Conservation (phyloP, 2,888 invertebrate species). For the Drosophila trichaetosa region DNA sequence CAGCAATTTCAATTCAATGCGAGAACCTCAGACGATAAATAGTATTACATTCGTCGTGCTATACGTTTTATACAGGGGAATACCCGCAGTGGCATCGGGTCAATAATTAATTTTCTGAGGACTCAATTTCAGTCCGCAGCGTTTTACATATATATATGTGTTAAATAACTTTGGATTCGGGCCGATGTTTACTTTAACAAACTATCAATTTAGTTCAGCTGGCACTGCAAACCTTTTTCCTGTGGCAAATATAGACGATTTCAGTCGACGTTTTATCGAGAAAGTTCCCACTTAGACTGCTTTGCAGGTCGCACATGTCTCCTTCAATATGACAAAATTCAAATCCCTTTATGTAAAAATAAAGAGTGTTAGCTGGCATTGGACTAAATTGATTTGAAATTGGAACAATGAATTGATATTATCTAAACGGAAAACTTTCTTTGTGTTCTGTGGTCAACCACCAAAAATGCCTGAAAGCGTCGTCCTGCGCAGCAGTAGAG, state of each 20-base stretch:
- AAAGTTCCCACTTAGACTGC: background rate
- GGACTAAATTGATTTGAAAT: slow-evolving; percentile 26
- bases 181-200: background rate
- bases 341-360: background rate
- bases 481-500: slow-evolving; percentile 1
- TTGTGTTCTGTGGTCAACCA: slow-evolving; percentile 30
- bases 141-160: background rate
- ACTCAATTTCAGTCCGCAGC: background rate
- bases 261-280: background rate
- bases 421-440: slow-evolving; percentile 35
- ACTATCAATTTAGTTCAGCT: slow-evolving; percentile 15
- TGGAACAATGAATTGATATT: slow-evolving; percentile 55
- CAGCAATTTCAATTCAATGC: slow-evolving; percentile 14
- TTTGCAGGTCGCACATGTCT: background rate
- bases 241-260: background rate
- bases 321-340: background rate
- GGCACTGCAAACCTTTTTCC: background rate
- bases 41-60: slow-evolving; percentile 11
- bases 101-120: slow-evolving; percentile 11
- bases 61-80: background rate
- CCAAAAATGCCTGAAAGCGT: slow-evolving; percentile 8
- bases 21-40: background rate
- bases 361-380: background rate
- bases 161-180: background rate
- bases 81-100: background rate